Conservation (phyloP, 2,797 vertebrate genomes). For the Macrochelys suwanniensis region DNA sequence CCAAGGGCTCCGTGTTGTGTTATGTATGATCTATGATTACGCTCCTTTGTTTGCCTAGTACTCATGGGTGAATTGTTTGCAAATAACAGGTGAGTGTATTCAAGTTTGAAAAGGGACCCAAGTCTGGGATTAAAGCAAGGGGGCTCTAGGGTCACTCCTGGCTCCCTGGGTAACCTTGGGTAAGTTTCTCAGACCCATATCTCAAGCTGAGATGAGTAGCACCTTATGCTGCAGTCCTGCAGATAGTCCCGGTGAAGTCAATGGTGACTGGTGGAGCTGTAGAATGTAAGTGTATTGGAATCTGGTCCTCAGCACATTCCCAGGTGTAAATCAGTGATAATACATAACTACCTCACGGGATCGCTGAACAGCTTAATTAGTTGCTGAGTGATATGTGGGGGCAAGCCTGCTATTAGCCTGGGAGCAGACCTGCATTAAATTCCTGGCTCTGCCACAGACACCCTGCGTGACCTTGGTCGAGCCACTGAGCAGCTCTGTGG, state of each 20-base stretch:
- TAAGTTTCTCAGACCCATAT: neutral
- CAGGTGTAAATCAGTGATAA: neutral
- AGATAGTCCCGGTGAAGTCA: neutral
- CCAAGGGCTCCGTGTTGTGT: neutral
- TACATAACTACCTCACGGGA: neutral
- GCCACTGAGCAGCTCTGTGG: neutral
- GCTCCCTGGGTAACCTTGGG: neutral
- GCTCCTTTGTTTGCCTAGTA: conserved; percentile 54
- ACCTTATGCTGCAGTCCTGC: neutral
- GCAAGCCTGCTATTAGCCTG: neutral
- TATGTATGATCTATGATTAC: conserved; percentile 61
- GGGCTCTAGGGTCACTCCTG: neutral
- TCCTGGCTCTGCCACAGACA: neutral
- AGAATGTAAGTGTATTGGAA: neutral
- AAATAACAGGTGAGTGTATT: conserved; percentile 70
- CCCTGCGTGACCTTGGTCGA: neutral
- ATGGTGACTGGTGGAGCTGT: neutral
- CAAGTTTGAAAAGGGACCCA: neutral
- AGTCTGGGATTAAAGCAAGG: conserved; percentile 26
- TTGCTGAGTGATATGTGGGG: neutral
- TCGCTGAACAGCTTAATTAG: neutral
- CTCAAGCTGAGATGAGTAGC: neutral
- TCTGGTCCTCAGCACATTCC: neutral
- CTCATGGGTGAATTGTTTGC: conserved; percentile 60
- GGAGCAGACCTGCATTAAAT: neutral